Conservation (phyloP, 2,888 invertebrate species). For the Conchocele bisecta region DNA sequence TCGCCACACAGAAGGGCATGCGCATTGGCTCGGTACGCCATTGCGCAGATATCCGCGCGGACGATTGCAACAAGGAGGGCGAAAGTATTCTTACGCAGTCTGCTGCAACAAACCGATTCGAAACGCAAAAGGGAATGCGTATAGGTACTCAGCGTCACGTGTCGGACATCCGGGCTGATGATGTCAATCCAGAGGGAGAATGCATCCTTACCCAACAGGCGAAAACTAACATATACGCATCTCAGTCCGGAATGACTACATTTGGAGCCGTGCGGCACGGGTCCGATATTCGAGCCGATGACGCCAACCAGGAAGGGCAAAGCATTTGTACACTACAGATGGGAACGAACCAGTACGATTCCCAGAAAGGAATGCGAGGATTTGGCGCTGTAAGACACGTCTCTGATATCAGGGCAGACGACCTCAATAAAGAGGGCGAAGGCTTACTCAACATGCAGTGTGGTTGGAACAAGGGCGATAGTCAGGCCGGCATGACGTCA, state of each 20-base stretch:
- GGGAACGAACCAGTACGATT: conserved; percentile 80
- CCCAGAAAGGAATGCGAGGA: conserved; percentile 78
- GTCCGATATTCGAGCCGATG: conserved; percentile 72
- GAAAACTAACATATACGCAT: conserved; percentile 80
- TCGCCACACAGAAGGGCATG: conserved; percentile 75
- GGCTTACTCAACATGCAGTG: conserved; percentile 73
- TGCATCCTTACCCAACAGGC: conserved; percentile 71
- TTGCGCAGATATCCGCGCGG: conserved; percentile 70
- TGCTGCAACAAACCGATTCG: conserved; percentile 79
- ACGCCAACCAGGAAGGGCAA: conserved; percentile 28
- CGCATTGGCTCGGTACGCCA: conserved; percentile 69
- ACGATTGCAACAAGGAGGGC: conserved; percentile 75
- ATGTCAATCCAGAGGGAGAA: too few relatives aligned
- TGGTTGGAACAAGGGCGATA: conserved; percentile 81
- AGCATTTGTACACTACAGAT: conserved; percentile 35
- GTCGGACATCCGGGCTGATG: conserved; percentile 76
- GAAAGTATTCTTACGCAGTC: conserved; percentile 78
- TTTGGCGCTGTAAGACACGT: conserved; percentile 76
- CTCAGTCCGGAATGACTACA: conserved; percentile 77
- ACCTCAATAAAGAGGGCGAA: conserved; percentile 45
- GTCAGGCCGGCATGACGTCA: conserved; percentile 79
- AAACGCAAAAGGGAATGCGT: conserved; percentile 79
- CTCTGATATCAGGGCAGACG: conserved; percentile 76
- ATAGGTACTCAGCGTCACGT: conserved; percentile 73
- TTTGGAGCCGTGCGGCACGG: conserved; percentile 66